Base-by-base conservation (phyloP, 2,797 vertebrate genomes). In the Takifugu rubripes region DNA sequence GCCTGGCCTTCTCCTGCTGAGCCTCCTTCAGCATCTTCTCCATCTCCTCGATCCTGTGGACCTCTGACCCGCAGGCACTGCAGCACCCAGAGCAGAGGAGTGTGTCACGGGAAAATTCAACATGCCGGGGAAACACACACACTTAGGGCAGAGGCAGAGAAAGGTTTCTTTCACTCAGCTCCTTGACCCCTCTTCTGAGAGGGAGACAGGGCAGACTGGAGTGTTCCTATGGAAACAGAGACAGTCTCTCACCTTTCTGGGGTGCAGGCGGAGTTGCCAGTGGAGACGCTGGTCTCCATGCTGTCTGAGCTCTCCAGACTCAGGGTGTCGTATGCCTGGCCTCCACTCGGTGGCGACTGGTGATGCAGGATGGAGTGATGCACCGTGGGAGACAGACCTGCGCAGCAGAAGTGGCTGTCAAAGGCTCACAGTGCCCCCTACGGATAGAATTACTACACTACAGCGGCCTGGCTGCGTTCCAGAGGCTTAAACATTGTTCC, bases 231-330 rank as follows among this genome's bases (percentile, higher is more conserved):
- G 83, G 88, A 87, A 89, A 90, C 87, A 89, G 87, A 62, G 77
- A 68, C 73, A 64, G 73, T 79, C 74, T 83, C 85, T 89, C 87
- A 92, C 91, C 91, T 92, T 89, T 92, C 91, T 29, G 91, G 90
- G 72, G 89, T 97, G 84, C 94, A 98, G 64, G 92, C 93, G 0
- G 95, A 98, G 87, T 93, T 95, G 68, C 95, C 92, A 0, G 94
- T 92, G 71, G 97, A 99, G 85, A 97, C 87, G 83, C 93, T 98
- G 88, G 97, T 99, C 77, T 99, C 97, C 90, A 96, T 60, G 83
- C 97, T 99, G 92, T 99, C 96, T 0, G 97, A 99, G 87, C 97
- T 99, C 88, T 98, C 97, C 86, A 99, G 87, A 79, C 97, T 99
- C 68, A 98, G 90, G 0, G 97, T 98, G 92, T 98, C 97, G 0